phyloP scores from a whole-genome alignment of 2,888 invertebrate genomes.

The Idaea straminata region DNA sequence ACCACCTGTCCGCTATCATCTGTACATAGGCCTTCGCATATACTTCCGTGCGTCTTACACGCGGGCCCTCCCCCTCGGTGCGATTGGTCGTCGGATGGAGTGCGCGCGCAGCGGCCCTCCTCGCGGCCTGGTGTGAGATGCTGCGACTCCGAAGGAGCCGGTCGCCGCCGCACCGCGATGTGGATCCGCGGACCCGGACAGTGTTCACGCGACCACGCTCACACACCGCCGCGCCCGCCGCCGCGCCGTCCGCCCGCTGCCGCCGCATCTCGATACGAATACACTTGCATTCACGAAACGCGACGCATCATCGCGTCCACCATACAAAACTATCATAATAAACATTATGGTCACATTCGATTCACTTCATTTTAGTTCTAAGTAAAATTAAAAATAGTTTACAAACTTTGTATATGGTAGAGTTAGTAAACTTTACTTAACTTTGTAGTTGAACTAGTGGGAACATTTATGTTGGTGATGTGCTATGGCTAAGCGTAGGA shows the following conservation, averaged over 20 bases:
- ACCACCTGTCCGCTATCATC: slow-evolving; percentile 80
- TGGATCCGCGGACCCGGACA: slow-evolving; percentile 67
- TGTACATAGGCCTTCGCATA: slow-evolving; percentile 81
- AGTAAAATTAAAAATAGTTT: neutral
- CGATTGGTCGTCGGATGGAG: slow-evolving; percentile 59
- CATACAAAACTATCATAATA: neutral
- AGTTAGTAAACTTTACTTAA: slow-evolving; percentile 24
- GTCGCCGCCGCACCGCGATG: slow-evolving; percentile 62
- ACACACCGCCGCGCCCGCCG: slow-evolving; percentile 21
- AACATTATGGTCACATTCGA: neutral
- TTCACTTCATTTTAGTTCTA: neutral
- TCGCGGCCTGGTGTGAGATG: slow-evolving; percentile 62
- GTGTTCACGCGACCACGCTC: slow-evolving; percentile 52
- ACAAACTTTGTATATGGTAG: neutral
- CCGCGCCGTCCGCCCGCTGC: slow-evolving; percentile 12
- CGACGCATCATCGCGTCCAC: neutral
- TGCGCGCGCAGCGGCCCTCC: slow-evolving; percentile 78
- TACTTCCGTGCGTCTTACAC: slow-evolving; percentile 79
- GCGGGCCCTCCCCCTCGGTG: slow-evolving; percentile 69
- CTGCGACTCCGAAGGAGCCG: slow-evolving; percentile 66
- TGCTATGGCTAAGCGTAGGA: slow-evolving; percentile 67
- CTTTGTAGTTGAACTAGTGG: slow-evolving; percentile 30
- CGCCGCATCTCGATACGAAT: slow-evolving; percentile 10
- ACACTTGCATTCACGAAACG: neutral
- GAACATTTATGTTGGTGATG: slow-evolving; percentile 59